Evolutionary conservation across 2,113 vertebrate genomes (phyloP), one percentile per base, ranked within the genome.

Genomic region (Neodon shergylaensis): DNA sequence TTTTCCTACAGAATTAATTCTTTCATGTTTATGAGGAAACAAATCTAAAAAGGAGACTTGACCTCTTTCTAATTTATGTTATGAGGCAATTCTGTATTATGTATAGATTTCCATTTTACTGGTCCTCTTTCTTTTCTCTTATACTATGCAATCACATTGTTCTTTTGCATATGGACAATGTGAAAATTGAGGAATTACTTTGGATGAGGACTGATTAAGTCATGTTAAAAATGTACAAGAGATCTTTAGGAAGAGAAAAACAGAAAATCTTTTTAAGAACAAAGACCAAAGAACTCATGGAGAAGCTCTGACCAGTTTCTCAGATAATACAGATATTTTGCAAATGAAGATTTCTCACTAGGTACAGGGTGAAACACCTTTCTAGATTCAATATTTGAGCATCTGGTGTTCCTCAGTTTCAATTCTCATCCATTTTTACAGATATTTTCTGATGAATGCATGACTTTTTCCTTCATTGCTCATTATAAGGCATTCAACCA

Each of bases 361-460:
- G 49, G 68, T 77, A 86, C 95, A 42, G 31, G 94, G 74, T 96
- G 72, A 88, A 88, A 95, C 79, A 93, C 94, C 83, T 96, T 77
- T 96, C 73, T 66, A 90, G 76, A 31, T 86, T 0, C 92, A 87
- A 97, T 95, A 81, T 97, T 96, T 83, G 82, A 83, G 97, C 89
- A 98, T 73, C 94, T 98, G 96, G 84, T 98, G 94, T 84, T 92
- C 65, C 92, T 97, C 11, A 5, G 28, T 83, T 63, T 4, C 94
- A 19, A 33, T 84, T 98, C 96, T 81, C 87, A 96, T 98, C 97
- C 97, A 47, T 92, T 94, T 97, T 98, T 97, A 97, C 85, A 72
- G 82, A 94, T 77, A 97, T 42, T 95, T 97, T n/a, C 1, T 97
- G 68, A 84, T 94, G 72, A 85, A 97, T 12, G n/a, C 74, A 88